A percentile compares a stretch with the other conserved stretches of the same genome.
phyloP scores from a whole-genome alignment of 2,888 invertebrate genomes.

The Macaria liturata region DNA sequence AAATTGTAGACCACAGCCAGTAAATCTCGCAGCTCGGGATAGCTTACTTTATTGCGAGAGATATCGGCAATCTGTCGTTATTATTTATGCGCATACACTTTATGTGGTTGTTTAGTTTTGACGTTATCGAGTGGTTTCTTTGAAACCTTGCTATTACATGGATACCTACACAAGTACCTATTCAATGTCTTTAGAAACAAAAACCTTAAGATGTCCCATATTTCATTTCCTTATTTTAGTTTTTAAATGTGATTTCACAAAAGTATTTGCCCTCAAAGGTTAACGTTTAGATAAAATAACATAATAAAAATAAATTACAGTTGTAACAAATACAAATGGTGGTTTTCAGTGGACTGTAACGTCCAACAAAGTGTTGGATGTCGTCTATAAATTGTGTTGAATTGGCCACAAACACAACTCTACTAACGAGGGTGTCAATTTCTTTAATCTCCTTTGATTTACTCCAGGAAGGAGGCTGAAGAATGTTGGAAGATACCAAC shows the following conservation, averaged over 20 bases:
- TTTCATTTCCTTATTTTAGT: too few relatives aligned
- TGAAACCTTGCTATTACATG: not conserved
- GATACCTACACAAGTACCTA: too few relatives aligned
- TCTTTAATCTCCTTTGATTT: conserved; percentile 23
- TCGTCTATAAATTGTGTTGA: conserved; percentile 26
- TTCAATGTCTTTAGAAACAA: too few relatives aligned
- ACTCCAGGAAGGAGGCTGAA: conserved; percentile 18
- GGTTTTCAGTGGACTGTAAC: not conserved
- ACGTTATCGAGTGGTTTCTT: not conserved
- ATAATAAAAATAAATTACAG: too few relatives aligned
- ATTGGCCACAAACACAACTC: conserved; percentile 20
- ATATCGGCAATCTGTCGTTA: conserved; percentile 4
- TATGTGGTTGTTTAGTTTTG: not conserved
- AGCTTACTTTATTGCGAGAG: not conserved
- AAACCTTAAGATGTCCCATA: too few relatives aligned
- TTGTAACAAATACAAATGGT: not conserved
- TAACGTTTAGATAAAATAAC: too few relatives aligned
- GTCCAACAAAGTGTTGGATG: conserved; percentile 5
- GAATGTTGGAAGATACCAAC: conserved; percentile 12
- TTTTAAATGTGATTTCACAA: too few relatives aligned
- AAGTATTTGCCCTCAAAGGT: too few relatives aligned
- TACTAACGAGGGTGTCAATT: conserved; percentile 24
- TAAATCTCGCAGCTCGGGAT: not conserved
- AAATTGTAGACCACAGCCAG: not conserved
- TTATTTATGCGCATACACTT: not conserved